phyloP scores from a whole-genome alignment of 92 coral and sea anemone genomes.

The Umimayanthus kanabou region DNA sequence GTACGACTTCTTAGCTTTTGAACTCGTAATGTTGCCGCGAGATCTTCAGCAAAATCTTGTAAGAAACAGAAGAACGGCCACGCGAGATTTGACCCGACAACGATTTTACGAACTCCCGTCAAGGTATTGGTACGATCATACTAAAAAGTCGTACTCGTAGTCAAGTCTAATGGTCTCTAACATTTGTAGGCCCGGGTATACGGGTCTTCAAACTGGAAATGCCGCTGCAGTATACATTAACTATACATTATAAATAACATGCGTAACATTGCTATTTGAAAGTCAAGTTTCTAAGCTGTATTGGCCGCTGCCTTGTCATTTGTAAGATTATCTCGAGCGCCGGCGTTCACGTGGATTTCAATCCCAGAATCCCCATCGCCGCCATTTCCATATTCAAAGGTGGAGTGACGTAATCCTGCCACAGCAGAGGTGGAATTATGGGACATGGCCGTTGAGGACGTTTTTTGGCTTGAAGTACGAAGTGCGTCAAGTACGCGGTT shows the following conservation, averaged over 20 bases:
- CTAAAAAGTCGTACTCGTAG: too few species aligned
- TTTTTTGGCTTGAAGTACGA: constrained; percentile 59
- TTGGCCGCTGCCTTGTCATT: neutral
- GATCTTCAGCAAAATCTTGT: too few species aligned
- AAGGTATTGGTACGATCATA: too few species aligned
- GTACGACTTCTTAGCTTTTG: too few species aligned
- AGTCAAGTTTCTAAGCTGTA: neutral
- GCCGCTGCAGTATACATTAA: neutral
- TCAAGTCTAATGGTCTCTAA: too few species aligned
- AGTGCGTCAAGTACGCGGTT: constrained; percentile 67
- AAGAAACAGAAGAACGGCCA: too few species aligned
- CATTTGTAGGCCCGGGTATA: too few species aligned
- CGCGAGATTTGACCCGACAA: too few species aligned
- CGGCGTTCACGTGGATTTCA: constrained; percentile 51
- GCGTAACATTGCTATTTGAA: neutral
- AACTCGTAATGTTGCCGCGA: too few species aligned
- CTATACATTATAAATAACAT: neutral
- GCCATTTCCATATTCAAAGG: constrained; percentile 30
- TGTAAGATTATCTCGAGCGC: neutral
- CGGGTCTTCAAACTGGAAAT: too few species aligned
- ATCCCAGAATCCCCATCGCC: constrained; percentile 69
- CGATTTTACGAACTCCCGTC: too few species aligned
- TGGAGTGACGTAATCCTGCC: constrained; percentile 21
- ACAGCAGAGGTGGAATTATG: constrained; percentile 36
- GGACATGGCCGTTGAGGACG: constrained; percentile 54